Evolutionary conservation across 2,888 invertebrate species (phyloP).

Genomic region (Eilema sororculum): DNA sequence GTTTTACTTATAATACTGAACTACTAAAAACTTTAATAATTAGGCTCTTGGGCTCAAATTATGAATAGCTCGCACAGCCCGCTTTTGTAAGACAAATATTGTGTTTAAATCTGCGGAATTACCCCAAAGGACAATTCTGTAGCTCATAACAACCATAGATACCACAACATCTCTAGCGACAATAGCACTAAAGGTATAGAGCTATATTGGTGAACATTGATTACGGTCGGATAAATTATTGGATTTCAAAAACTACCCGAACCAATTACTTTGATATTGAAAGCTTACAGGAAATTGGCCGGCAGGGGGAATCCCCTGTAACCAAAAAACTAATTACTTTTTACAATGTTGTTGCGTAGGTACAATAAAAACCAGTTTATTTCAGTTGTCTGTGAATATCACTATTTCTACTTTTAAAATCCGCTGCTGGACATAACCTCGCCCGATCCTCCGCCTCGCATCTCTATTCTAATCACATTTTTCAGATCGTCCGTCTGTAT

Average conservation of each 20-base stretch:
- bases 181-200: background rate
- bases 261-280: background rate
- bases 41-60: too few relatives aligned
- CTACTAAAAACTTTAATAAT: too few relatives aligned
- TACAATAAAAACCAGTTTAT: background rate
- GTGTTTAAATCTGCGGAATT: too few relatives aligned
- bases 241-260: background rate
- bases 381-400: background rate
- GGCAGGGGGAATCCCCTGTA: background rate
- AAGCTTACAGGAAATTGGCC: constrained; percentile 6
- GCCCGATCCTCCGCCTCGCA: too few relatives aligned
- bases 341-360: background rate
- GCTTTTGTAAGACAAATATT: too few relatives aligned
- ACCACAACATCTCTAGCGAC: background rate
- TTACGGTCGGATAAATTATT: background rate
- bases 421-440: too few relatives aligned
- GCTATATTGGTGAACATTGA: background rate
- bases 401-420: too few relatives aligned
- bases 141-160: background rate
- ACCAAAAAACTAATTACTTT: background rate
- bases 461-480: too few relatives aligned
- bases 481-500: too few relatives aligned
- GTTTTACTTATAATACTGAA: too few relatives aligned
- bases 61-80: too few relatives aligned
- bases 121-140: too few relatives aligned